phyloP scores from a whole-genome alignment of 2,797 vertebrate species.

The Micromesistius poutassou region DNA sequence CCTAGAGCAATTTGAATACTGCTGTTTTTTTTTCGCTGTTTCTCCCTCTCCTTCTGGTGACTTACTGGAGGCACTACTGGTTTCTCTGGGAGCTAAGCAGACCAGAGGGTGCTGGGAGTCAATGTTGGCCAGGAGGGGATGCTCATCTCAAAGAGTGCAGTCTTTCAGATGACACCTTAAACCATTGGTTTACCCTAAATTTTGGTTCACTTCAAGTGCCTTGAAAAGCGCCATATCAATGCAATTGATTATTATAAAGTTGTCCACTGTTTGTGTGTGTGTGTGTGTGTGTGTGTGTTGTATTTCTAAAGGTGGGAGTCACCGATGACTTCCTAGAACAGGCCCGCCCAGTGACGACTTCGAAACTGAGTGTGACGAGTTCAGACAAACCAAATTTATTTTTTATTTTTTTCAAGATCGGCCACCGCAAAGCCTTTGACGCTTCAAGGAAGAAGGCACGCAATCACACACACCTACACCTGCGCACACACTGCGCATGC shows the following conservation, averaged over 20 bases:
- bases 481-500: not conserved
- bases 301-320: slow-evolving; percentile 68
- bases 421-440: slow-evolving; percentile 71
- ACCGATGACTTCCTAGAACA: slow-evolving; percentile 70
- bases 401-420: too few species aligned
- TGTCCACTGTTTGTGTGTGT: not conserved
- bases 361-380: slow-evolving; percentile 28
- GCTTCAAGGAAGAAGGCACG: slow-evolving; percentile 82
- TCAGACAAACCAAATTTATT: too few species aligned
- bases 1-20: too few species aligned
- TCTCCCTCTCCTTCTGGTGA: not conserved
- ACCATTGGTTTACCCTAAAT: too few species aligned
- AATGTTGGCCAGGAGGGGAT: too few species aligned
- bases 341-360: slow-evolving; percentile 30
- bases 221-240: not conserved
- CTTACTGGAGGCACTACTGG: too few species aligned
- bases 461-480: not conserved
- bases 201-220: not conserved
- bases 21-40: not conserved
- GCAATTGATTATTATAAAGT: too few species aligned
- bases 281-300: not conserved
- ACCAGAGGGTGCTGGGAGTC: too few species aligned
- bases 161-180: too few species aligned
- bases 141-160: too few species aligned
- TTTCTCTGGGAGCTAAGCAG: too few species aligned